These are phyloP conservation scores for Alouatta palliata DNA, from an alignment of 2,113 vertebrate genomes.

Conservation along the genomic window DNA sequence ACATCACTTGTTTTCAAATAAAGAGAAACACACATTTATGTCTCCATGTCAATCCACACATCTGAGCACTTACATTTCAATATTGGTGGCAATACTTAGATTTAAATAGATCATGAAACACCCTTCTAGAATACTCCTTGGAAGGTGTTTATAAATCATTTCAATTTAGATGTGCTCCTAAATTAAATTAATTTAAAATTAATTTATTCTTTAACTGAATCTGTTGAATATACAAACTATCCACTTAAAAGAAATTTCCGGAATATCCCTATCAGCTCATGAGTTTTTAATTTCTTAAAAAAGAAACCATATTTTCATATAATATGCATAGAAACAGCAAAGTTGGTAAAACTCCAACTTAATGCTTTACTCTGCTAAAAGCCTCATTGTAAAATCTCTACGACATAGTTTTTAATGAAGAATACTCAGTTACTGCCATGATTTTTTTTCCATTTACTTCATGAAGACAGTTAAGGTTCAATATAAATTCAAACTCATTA, in stretches of 20 bases:
- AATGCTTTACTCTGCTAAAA: constrained; percentile 83
- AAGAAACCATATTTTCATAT: constrained; percentile 33
- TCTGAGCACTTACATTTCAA: background rate
- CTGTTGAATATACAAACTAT: background rate
- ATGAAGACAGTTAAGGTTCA: constrained; percentile 84
- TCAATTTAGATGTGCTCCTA: background rate
- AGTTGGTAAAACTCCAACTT: constrained; percentile 84
- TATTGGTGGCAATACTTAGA: background rate
- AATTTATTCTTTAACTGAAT: background rate
- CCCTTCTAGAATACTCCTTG: background rate
- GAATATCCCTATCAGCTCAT: background rate
- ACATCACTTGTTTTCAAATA: background rate
- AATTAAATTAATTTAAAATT: background rate
- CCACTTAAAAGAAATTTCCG: background rate
- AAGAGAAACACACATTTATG: background rate
- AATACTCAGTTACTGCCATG: constrained; percentile 82
- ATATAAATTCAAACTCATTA: constrained; percentile 89
- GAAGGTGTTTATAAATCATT: constrained; percentile 10
- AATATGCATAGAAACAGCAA: constrained; percentile 71
- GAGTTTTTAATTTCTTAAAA: constrained; percentile 43
- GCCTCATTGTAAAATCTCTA: constrained; percentile 83
- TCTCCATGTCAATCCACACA: background rate
- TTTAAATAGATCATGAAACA: background rate
- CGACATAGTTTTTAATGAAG: constrained; percentile 84
- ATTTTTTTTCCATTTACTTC: constrained; percentile 84